Conservation (phyloP, 2,888 invertebrate species). For the Himalopsyche tibetana region DNA sequence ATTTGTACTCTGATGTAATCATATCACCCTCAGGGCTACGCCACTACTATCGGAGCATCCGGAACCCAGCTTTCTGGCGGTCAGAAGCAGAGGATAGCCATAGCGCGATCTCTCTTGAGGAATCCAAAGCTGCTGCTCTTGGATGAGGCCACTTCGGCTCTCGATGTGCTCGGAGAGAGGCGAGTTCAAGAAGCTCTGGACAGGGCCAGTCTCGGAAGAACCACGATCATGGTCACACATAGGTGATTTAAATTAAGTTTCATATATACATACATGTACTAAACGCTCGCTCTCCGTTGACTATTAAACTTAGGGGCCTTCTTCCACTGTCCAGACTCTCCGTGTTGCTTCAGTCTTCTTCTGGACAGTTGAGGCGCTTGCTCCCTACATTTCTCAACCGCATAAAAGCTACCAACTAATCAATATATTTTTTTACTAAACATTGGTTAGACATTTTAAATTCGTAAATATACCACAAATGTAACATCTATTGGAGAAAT, state of each 20-base stretch:
- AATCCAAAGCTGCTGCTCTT: slow-evolving; percentile 83
- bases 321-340: too few relatives aligned
- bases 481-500: too few relatives aligned
- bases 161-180: slow-evolving; percentile 87
- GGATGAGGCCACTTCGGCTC: slow-evolving; percentile 91
- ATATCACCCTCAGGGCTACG: slow-evolving; percentile 77
- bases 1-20: too few relatives aligned
- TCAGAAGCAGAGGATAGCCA: slow-evolving; percentile 89
- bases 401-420: too few relatives aligned
- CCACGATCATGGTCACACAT: slow-evolving; percentile 86
- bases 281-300: too few relatives aligned
- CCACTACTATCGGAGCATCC: slow-evolving; percentile 85
- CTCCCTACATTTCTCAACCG: too few relatives aligned
- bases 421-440: too few relatives aligned
- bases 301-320: too few relatives aligned
- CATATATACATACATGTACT: slow-evolving; percentile 49
- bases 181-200: slow-evolving; percentile 88
- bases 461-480: too few relatives aligned
- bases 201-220: slow-evolving; percentile 82
- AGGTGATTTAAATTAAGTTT: slow-evolving; percentile 69
- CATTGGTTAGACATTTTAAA: too few relatives aligned
- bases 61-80: slow-evolving; percentile 89
- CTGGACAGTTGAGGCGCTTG: too few relatives aligned
- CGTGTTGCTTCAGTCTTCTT: too few relatives aligned
- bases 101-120: slow-evolving; percentile 86